phyloP scores from a whole-genome alignment of 1,140 invertebrate genomes.

The Bombus polaris region DNA sequence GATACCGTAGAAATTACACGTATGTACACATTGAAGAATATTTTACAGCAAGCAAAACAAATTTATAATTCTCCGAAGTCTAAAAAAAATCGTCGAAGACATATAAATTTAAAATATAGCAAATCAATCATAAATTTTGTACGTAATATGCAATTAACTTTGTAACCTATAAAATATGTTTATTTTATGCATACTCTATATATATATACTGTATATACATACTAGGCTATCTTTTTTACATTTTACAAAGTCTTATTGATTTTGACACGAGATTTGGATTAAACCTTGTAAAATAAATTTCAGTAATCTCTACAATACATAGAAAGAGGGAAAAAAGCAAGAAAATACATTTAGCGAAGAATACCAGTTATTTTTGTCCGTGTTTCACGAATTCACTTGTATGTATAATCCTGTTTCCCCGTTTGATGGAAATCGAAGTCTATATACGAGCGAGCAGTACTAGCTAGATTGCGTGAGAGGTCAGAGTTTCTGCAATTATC shows the following conservation, averaged over 20 bases:
- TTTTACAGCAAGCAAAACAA: no score
- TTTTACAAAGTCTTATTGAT: not conserved
- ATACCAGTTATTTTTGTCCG: not conserved
- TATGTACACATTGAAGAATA: no score
- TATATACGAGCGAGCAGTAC: not conserved
- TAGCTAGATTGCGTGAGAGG: not conserved
- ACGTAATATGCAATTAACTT: no score
- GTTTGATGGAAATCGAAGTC: conserved; percentile 11
- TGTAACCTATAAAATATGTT: no score
- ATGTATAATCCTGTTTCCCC: not conserved
- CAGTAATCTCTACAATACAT: not conserved
- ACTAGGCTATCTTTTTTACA: not conserved
- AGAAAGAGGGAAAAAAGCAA: not conserved
- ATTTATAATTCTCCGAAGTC: no score
- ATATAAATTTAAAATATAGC: no score
- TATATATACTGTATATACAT: no score
- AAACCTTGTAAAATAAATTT: not conserved
- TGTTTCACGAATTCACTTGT: not conserved
- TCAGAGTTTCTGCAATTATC: conserved; percentile 20
- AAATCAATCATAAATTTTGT: no score
- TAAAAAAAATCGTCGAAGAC: no score
- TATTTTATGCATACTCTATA: no score
- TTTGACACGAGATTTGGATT: not conserved
- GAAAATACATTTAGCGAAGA: not conserved
- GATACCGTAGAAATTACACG: no score